These are phyloP conservation scores for Baccha elongata DNA, from an alignment of 2,888 invertebrate species.

Conservation along the genomic window DNA sequence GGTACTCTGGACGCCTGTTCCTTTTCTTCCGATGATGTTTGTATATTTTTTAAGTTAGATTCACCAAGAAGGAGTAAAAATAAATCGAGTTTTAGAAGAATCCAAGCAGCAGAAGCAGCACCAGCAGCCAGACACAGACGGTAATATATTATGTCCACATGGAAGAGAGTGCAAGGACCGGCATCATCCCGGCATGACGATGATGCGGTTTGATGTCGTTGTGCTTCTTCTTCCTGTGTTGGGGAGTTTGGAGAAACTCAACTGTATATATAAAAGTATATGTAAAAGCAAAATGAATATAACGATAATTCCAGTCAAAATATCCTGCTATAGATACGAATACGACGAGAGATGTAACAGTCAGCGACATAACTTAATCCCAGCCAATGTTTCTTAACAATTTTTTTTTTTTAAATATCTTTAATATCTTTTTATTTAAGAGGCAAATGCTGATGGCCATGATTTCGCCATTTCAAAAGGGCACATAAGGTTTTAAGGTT, in stretches of 20 bases:
- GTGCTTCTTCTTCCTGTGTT: conserved; percentile 17
- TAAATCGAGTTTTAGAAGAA: conserved; percentile 58
- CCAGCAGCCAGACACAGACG: conserved; percentile 50
- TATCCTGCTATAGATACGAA: too few relatives aligned
- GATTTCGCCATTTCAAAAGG: too few relatives aligned
- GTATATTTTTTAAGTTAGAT: conserved; percentile 58
- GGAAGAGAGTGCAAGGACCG: conserved; percentile 69
- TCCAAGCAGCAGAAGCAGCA: conserved; percentile 14
- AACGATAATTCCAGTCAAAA: conserved; percentile 64
- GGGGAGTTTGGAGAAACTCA: conserved; percentile 12
- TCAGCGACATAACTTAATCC: conserved; percentile 33
- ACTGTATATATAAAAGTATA: conserved; percentile 13
- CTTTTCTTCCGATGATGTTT: conserved; percentile 42
- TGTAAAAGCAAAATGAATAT: conserved; percentile 14
- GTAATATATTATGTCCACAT: conserved; percentile 66
- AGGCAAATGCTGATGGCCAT: too few relatives aligned
- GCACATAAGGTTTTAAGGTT: too few relatives aligned
- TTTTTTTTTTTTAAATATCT: too few relatives aligned
- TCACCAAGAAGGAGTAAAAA: conserved; percentile 67
- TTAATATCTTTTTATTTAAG: too few relatives aligned
- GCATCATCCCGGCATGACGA: conserved; percentile 46
- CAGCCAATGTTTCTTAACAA: too few relatives aligned
- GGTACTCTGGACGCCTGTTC: conserved; percentile 4
- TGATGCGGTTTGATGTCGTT: conserved; percentile 15
- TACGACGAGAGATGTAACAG: conserved; percentile 40